These are phyloP conservation scores for Nibea albiflora DNA, from an alignment of 2,113 vertebrate species.

Conservation along the genomic window DNA sequence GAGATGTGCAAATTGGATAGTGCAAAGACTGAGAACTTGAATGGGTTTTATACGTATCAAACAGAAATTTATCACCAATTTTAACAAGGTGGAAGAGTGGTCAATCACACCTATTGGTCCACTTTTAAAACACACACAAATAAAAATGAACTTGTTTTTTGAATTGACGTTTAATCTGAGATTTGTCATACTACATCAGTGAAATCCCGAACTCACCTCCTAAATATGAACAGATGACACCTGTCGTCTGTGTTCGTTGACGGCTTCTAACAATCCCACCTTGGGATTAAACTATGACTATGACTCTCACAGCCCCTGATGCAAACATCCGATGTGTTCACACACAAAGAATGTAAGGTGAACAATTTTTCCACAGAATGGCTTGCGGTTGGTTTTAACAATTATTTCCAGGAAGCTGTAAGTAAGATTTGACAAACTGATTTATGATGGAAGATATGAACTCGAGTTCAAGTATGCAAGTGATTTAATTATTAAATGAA, in stretches of 20 bases:
- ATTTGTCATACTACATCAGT: no score
- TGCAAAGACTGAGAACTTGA: slow-evolving; percentile 5
- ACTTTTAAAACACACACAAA: no score
- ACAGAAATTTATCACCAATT: not conserved
- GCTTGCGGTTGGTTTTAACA: not conserved
- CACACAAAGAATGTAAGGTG: not conserved
- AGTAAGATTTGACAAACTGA: not conserved
- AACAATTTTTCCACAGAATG: not conserved
- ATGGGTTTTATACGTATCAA: not conserved
- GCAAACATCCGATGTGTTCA: not conserved
- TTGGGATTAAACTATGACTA: no score
- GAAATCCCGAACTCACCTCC: no score
- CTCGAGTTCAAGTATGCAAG: not conserved
- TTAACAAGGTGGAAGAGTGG: not conserved
- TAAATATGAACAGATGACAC: no score
- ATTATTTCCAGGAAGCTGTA: not conserved
- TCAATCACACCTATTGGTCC: not conserved
- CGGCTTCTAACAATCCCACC: not conserved
- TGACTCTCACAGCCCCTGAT: no score
- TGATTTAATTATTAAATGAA: not conserved
- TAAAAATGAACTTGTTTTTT: no score
- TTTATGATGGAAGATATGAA: not conserved
- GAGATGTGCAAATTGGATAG: not conserved
- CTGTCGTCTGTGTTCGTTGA: no score
- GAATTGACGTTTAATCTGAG: no score